A percentile compares a stretch with the other conserved stretches of the same genome.
Conservation (phyloP, 2,113 vertebrate species). For the Cygnus atratus region DNA sequence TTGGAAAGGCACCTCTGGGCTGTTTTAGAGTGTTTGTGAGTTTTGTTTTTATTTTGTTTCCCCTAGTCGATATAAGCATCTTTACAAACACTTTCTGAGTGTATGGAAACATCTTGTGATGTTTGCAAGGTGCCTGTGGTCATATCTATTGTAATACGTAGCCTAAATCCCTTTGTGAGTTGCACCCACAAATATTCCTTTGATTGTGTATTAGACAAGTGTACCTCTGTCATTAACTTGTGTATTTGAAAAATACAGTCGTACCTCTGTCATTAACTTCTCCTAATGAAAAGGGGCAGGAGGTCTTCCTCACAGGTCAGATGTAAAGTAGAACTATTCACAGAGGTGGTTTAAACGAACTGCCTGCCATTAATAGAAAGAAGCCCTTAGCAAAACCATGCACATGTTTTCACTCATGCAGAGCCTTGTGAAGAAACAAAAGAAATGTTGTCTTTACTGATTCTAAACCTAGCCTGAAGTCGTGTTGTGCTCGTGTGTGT, state of each 20-base stretch:
- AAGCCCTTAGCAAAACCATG: background rate
- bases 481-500: background rate
- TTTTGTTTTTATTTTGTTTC: background rate
- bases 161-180: background rate
- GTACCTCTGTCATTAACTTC: background rate
- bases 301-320: background rate
- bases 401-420: background rate
- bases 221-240: accelerated
- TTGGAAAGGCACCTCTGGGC: background rate
- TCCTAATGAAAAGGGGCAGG: background rate
- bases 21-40: background rate
- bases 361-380: background rate
- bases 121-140: background rate
- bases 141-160: accelerated
- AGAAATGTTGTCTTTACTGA: background rate
- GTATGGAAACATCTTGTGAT: background rate
- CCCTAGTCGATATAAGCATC: background rate
- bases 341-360: background rate
- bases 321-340: background rate
- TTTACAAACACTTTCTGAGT: background rate
- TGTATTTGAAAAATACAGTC: background rate
- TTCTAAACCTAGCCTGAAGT: background rate
- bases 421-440: background rate
- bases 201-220: background rate
- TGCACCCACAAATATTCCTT: background rate